Evolutionary conservation across 92 coral and sea anemone species (phyloP).

Genomic region (Heliopora coerulea): DNA sequence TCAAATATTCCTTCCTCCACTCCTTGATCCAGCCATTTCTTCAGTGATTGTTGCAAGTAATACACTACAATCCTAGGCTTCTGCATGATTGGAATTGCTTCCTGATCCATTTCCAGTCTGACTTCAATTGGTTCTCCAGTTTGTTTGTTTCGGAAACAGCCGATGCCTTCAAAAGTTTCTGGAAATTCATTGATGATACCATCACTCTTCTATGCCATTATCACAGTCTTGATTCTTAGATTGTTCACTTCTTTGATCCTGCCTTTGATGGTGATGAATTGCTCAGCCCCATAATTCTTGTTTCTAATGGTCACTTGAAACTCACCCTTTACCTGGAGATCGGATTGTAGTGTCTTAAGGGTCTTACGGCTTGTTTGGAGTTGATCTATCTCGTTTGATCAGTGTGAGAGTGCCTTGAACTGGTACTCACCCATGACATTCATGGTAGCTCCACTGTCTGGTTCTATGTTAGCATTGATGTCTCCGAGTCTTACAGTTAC

Average conservation of each 20-base stretch:
- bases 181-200: conserved; percentile 40
- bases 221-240: conserved; percentile 33
- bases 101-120: conserved; percentile 58
- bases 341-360: conserved; percentile 50
- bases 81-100: conserved; percentile 59
- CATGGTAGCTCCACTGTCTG: conserved; percentile 60
- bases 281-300: conserved; percentile 39
- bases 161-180: conserved; percentile 52
- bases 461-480: conserved; percentile 55
- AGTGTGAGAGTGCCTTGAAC: conserved; percentile 55
- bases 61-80: conserved; percentile 60
- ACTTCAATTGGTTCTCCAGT: conserved; percentile 49
- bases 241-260: conserved; percentile 54
- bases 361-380: conserved; percentile 26
- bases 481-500: conserved; percentile 57
- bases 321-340: conserved; percentile 52
- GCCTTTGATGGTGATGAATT: conserved; percentile 39
- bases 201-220: conserved; percentile 16
- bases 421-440: conserved; percentile 66
- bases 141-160: conserved; percentile 50
- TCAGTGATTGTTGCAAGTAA: conserved; percentile 54
- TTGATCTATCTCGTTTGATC: conserved; percentile 50
- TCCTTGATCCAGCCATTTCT: conserved; percentile 62
- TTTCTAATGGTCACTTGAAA: conserved; percentile 40
- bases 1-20: conserved; percentile 50